Conservation (phyloP, 2,113 vertebrate genomes). For the Lates calcarifer region DNA sequence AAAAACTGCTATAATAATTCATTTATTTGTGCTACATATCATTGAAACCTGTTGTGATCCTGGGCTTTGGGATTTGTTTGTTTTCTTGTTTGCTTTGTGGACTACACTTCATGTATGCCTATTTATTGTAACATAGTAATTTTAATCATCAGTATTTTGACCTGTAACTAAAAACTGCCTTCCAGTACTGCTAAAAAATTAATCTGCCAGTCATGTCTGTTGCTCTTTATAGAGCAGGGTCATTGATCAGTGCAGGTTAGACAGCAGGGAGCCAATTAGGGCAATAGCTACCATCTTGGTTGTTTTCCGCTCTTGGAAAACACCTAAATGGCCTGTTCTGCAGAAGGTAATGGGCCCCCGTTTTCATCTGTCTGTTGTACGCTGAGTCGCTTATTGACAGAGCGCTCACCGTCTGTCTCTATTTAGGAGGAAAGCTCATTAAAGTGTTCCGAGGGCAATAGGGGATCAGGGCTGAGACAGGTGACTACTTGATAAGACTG, state of each 20-base stretch:
- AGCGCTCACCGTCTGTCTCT: constrained; percentile 40
- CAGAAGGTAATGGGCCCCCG: constrained; percentile 40
- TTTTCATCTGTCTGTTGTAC: constrained; percentile 56
- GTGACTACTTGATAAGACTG: constrained; percentile 49
- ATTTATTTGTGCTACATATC: neutral
- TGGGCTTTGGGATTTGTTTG: neutral
- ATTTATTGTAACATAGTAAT: neutral
- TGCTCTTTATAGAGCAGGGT: constrained; percentile 67
- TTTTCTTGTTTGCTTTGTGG: constrained; percentile 3
- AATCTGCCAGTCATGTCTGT: constrained; percentile 61
- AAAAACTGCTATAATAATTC: neutral
- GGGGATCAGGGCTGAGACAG: constrained; percentile 52
- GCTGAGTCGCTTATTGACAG: constrained; percentile 57
- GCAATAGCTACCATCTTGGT: constrained; percentile 49
- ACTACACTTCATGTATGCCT: neutral
- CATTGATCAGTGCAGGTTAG: constrained; percentile 79
- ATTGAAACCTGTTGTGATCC: neutral
- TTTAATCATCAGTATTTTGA: neutral
- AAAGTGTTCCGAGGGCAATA: constrained; percentile 46
- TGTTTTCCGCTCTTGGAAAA: constrained; percentile 59
- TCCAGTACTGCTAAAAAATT: constrained; percentile 58
- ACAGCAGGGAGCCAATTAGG: constrained; percentile 81
- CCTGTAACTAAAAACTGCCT: constrained; percentile 23
- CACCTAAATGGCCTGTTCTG: constrained; percentile 56
- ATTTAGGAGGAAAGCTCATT: constrained; percentile 70